Conservation (phyloP, 2,888 invertebrate species). For the Epistrophe grossulariae region DNA sequence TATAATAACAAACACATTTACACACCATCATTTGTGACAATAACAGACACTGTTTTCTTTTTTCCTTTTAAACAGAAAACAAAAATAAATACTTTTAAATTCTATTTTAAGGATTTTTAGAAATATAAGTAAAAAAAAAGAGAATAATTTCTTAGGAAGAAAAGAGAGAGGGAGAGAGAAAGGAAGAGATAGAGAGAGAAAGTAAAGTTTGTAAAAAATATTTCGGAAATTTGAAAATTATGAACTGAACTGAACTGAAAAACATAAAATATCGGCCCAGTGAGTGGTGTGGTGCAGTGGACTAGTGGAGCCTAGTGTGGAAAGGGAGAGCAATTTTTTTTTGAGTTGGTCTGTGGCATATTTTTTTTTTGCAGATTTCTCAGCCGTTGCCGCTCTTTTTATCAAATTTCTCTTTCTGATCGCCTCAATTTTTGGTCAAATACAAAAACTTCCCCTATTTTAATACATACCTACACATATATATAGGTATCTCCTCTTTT, state of each 20-base stretch:
- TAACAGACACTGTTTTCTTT: neutral
- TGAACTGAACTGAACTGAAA: neutral
- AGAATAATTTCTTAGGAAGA: neutral
- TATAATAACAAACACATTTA: no score
- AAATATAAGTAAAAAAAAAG: neutral
- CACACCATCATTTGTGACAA: neutral
- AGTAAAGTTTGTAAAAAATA: neutral
- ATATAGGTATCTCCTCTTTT: neutral
- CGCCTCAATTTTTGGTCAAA: neutral
- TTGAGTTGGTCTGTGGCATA: neutral
- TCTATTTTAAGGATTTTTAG: conserved; percentile 15
- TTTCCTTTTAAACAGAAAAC: neutral
- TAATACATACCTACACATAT: neutral
- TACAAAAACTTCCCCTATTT: neutral
- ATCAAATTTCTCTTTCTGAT: neutral
- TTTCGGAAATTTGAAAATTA: neutral
- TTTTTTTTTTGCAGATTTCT: neutral
- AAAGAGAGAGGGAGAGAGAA: neutral
- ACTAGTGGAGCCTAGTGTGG: neutral
- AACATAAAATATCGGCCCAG: neutral
- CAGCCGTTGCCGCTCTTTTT: neutral
- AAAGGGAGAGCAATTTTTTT: neutral
- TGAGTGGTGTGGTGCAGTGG: neutral
- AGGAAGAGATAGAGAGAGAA: neutral
- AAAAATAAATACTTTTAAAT: neutral